phyloP scores from a whole-genome alignment of 1,140 invertebrate genomes.

The Zaprionus vittiger region DNA sequence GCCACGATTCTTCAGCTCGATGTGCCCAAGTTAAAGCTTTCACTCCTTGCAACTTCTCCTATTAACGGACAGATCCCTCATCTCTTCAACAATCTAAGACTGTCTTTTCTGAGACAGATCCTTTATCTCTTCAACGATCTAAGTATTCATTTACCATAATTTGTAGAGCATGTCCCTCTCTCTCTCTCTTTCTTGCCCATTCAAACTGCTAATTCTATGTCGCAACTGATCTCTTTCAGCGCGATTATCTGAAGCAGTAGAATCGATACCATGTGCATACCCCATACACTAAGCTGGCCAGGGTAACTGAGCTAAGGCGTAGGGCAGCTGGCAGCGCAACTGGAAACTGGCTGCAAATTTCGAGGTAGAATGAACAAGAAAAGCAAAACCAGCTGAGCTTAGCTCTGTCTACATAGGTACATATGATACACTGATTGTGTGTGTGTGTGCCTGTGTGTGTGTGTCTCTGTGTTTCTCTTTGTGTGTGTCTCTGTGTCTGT shows the following conservation, averaged over 20 bases:
- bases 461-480: no score
- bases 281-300: background rate
- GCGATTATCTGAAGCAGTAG: background rate
- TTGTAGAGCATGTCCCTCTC: background rate
- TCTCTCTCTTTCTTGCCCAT: background rate
- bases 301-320: background rate
- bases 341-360: constrained; percentile 53
- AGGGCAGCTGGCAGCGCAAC: constrained; percentile 27
- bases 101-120: background rate
- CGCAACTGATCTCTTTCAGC: background rate
- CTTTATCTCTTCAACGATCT: no score
- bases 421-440: background rate
- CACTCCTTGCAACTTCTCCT: no score
- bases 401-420: background rate
- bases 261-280: background rate
- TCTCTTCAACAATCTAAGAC: no score
- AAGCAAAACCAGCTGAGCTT: background rate
- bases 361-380: constrained; percentile 3
- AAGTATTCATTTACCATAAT: background rate
- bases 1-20: no score
- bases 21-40: no score
- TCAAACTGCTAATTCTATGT: background rate
- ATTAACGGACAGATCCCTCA: no score
- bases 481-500: background rate
- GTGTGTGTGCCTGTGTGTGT: background rate